phyloP scores from a whole-genome alignment of 2,888 invertebrate species.

The Zaprionus lineosus region DNA sequence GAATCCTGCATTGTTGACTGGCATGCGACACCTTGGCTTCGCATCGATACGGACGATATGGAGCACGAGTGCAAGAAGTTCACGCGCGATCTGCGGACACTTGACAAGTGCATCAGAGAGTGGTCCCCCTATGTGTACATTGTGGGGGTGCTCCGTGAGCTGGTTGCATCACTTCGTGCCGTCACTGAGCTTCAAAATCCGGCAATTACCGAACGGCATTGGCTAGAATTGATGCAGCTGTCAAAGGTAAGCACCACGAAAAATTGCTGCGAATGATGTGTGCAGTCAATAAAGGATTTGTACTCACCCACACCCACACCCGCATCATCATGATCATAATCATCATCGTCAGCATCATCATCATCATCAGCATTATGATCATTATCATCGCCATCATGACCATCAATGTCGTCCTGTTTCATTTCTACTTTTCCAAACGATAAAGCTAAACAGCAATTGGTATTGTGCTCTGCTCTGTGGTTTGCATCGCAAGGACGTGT shows the following conservation, averaged over 20 bases:
- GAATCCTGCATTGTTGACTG: conserved; percentile 93
- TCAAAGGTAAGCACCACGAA: conserved; percentile 87
- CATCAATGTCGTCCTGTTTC: too few species aligned
- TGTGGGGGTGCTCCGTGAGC: conserved; percentile 93
- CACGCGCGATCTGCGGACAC: conserved; percentile 90
- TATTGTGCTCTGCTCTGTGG: conserved; percentile 8
- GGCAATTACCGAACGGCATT: conserved; percentile 96
- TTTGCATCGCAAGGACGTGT: conserved; percentile 10
- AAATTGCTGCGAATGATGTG: conserved; percentile 22
- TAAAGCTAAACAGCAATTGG: conserved; percentile 37
- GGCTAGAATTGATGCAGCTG: conserved; percentile 96
- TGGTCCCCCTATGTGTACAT: conserved; percentile 91
- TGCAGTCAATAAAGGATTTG: conserved; percentile 27
- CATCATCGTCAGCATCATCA: neutral
- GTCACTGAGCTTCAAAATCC: conserved; percentile 97
- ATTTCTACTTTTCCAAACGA: conserved; percentile 40
- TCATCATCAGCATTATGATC: too few species aligned
- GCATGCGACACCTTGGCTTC: conserved; percentile 96
- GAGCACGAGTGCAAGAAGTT: conserved; percentile 97
- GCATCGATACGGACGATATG: conserved; percentile 97
- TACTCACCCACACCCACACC: neutral
- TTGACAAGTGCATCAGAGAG: conserved; percentile 92
- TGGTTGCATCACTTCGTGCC: conserved; percentile 95
- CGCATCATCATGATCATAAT: neutral
- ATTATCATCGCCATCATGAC: too few species aligned